phyloP scores from a whole-genome alignment of 2,113 vertebrate genomes.

The Otocyon megalotis region DNA sequence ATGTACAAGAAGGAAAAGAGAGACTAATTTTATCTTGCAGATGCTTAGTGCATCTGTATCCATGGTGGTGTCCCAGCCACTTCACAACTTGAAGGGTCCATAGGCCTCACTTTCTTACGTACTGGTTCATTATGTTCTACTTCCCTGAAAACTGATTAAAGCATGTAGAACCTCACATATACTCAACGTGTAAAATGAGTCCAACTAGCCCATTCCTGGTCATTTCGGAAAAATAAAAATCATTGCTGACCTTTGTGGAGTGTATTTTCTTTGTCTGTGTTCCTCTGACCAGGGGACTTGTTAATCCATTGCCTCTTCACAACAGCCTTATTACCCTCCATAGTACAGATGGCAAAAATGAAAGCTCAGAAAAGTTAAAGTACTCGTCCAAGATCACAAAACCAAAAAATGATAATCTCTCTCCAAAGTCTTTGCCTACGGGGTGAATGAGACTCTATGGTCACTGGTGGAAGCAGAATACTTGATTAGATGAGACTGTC shows the following conservation, averaged over 20 bases:
- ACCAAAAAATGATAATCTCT: background rate
- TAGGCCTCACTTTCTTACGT: background rate
- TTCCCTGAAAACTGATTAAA: background rate
- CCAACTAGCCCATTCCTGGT: background rate
- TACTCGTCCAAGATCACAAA: background rate
- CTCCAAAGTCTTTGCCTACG: background rate
- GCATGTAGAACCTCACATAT: background rate
- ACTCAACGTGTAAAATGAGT: background rate
- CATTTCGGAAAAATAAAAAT: constrained; percentile 35
- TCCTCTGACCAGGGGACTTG: background rate
- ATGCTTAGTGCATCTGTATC: background rate
- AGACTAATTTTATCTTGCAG: background rate
- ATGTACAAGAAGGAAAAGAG: background rate
- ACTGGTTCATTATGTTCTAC: background rate
- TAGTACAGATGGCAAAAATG: background rate
- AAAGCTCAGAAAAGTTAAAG: background rate
- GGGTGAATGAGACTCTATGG: background rate
- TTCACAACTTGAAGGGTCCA: background rate
- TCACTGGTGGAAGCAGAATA: background rate
- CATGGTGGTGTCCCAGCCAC: background rate
- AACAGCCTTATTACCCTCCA: background rate
- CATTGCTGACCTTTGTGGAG: background rate
- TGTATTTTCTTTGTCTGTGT: background rate
- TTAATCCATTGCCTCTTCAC: background rate
- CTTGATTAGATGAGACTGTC: background rate